Percentiles rank a stretch among this genome's conserved stretches.
phyloP scores from a whole-genome alignment of 2,888 invertebrate genomes.

The Folsomia candida region DNA sequence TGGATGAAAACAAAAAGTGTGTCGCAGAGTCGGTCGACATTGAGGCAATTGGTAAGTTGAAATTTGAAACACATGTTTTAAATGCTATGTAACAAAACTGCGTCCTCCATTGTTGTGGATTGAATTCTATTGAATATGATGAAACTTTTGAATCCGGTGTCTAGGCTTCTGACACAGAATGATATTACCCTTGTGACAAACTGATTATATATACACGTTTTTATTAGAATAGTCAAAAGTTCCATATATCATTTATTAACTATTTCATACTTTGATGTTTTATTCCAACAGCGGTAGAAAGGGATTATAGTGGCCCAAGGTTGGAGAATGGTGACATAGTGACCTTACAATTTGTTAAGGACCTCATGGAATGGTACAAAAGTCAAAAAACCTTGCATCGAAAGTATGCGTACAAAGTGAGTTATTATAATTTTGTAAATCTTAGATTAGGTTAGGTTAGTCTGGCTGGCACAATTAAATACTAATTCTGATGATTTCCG shows the following conservation, averaged over 20 bases:
- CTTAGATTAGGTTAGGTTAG: too few relatives aligned
- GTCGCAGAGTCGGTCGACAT: slow-evolving; percentile 85
- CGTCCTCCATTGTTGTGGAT: too few relatives aligned
- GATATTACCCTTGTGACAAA: too few relatives aligned
- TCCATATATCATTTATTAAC: too few relatives aligned
- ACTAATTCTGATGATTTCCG: not conserved
- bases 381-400: slow-evolving; percentile 89
- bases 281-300: slow-evolving; percentile 91
- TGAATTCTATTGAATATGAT: slow-evolving; percentile 7
- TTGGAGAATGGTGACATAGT: slow-evolving; percentile 78
- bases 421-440: slow-evolving; percentile 3
- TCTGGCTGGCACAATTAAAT: too few relatives aligned
- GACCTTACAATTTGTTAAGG: slow-evolving; percentile 81
- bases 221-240: too few relatives aligned
- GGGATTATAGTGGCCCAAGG: slow-evolving; percentile 87
- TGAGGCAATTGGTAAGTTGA: slow-evolving; percentile 78
- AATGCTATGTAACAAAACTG: slow-evolving; percentile 7
- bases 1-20: slow-evolving; percentile 81
- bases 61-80: not conserved
- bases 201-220: too few relatives aligned
- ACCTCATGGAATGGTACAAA: slow-evolving; percentile 85
- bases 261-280: slow-evolving; percentile 1
- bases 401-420: slow-evolving; percentile 93
- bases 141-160: slow-evolving; percentile 22
- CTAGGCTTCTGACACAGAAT: slow-evolving; percentile 21